Percentiles rank a stretch among this genome's conserved stretches.
Conservation (phyloP, 1,140 invertebrate genomes). For the Drosophila melanogaster region DNA sequence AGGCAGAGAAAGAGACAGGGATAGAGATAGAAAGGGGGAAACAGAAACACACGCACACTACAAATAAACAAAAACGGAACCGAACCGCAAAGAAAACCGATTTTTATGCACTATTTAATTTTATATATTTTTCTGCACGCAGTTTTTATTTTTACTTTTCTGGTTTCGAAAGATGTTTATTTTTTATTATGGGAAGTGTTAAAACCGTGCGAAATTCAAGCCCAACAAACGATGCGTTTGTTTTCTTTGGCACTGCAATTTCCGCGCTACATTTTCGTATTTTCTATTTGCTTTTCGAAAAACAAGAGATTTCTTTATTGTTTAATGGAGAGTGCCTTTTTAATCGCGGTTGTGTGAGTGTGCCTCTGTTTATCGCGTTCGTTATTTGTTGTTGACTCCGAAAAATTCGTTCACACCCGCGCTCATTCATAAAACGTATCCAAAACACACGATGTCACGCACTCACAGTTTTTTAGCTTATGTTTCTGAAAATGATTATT, state of each 20-base stretch:
- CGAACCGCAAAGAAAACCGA: slow-evolving; percentile 70
- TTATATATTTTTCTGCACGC: slow-evolving; percentile 51
- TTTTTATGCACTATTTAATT: slow-evolving; percentile 80
- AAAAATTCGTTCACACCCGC: slow-evolving; percentile 74
- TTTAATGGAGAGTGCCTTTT: slow-evolving; percentile 42
- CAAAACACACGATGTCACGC: slow-evolving; percentile 44
- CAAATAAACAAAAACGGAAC: slow-evolving; percentile 36
- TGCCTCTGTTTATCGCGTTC: slow-evolving; percentile 61
- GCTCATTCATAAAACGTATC: slow-evolving; percentile 72
- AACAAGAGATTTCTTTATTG: slow-evolving; percentile 80
- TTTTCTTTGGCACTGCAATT: slow-evolving; percentile 73
- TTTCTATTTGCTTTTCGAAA: slow-evolving; percentile 55
- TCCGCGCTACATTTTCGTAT: slow-evolving; percentile 56
- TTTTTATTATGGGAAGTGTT: neutral
- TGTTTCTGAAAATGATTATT: too few relatives aligned
- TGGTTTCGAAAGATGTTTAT: neutral
- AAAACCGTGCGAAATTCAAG: slow-evolving; percentile 57
- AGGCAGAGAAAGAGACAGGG: neutral
- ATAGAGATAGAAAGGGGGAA: slow-evolving; percentile 16
- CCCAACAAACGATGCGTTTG: slow-evolving; percentile 75
- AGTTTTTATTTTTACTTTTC: slow-evolving; percentile 41
- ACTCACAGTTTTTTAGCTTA: slow-evolving; percentile 17
- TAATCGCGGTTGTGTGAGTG: slow-evolving; percentile 7
- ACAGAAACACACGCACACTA: slow-evolving; percentile 22
- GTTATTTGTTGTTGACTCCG: slow-evolving; percentile 45